These are phyloP conservation scores for Crenichthys baileyi DNA, from an alignment of 2,797 vertebrate genomes.

Conservation along the genomic window DNA sequence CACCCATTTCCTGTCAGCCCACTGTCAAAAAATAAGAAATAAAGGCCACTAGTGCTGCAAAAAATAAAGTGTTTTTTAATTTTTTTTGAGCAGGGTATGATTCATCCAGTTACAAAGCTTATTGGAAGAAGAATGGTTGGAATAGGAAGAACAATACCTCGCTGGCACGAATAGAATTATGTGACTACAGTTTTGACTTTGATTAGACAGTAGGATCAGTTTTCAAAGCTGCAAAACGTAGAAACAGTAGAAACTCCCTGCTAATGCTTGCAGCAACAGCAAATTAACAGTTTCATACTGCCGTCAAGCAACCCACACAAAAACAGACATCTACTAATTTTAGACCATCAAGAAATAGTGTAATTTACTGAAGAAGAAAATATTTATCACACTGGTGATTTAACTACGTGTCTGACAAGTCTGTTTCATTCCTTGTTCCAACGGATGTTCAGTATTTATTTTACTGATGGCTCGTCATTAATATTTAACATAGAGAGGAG, in stretches of 20 bases:
- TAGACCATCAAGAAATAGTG: constrained; percentile 33
- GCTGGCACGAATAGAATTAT: constrained; percentile 5
- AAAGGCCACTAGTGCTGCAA: no score
- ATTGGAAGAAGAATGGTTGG: neutral
- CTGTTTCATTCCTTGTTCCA: constrained; percentile 44
- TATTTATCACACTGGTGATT: constrained; percentile 13
- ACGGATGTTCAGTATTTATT: constrained; percentile 30
- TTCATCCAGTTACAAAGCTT: neutral
- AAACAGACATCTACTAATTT: constrained; percentile 39
- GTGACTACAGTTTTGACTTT: constrained; percentile 52
- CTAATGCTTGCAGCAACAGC: constrained; percentile 56
- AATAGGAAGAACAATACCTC: neutral
- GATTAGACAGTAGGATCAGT: constrained; percentile 62
- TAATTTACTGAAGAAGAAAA: constrained; percentile 38
- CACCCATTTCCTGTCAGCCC: no score
- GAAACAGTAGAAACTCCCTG: constrained; percentile 35
- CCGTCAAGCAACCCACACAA: constrained; percentile 37
- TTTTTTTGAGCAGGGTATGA: neutral
- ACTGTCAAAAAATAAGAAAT: no score
- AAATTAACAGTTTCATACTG: constrained; percentile 52
- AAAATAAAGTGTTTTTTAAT: no score
- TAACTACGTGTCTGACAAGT: constrained; percentile 21
- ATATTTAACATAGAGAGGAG: constrained; percentile 70
- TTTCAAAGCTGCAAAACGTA: constrained; percentile 54
- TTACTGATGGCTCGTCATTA: constrained; percentile 60